These are phyloP conservation scores for Dipodomys stephensi DNA, from an alignment of 2,113 vertebrate species.

Conservation along the genomic window DNA sequence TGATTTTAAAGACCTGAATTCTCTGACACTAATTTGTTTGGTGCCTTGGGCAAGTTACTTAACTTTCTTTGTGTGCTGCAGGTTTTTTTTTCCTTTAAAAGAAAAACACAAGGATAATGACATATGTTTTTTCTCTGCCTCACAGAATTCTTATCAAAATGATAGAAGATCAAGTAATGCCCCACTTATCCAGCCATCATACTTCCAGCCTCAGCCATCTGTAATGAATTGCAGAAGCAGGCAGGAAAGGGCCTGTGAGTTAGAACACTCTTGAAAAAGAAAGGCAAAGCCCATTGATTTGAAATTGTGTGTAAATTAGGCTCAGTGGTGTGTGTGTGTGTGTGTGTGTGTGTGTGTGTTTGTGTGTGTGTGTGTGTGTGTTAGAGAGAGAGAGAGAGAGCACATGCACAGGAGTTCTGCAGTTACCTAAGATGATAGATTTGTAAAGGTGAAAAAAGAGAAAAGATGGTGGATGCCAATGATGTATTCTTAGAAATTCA, in stretches of 20 bases:
- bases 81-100: background rate
- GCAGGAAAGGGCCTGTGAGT: background rate
- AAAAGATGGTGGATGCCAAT: background rate
- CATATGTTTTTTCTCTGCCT: slow-evolving; percentile 64
- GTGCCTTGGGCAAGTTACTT: slow-evolving; percentile 64
- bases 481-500: background rate
- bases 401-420: background rate
- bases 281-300: background rate
- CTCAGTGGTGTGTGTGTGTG: background rate
- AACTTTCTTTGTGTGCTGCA: slow-evolving; percentile 57
- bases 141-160: slow-evolving; percentile 67
- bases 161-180: slow-evolving; percentile 52
- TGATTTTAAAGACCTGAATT: slow-evolving; percentile 62
- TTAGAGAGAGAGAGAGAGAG: too few relatives aligned
- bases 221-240: slow-evolving; percentile 6
- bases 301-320: background rate
- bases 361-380: too few relatives aligned
- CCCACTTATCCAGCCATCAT: slow-evolving; percentile 37
- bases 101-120: slow-evolving; percentile 49
- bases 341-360: too few relatives aligned
- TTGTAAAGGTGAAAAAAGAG: background rate
- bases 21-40: slow-evolving; percentile 49
- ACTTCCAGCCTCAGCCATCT: slow-evolving; percentile 22
- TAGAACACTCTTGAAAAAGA: background rate
- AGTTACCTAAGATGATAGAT: background rate